These are phyloP conservation scores for Cettia cetti DNA, from an alignment of 2,113 vertebrate species.

Conservation along the genomic window DNA sequence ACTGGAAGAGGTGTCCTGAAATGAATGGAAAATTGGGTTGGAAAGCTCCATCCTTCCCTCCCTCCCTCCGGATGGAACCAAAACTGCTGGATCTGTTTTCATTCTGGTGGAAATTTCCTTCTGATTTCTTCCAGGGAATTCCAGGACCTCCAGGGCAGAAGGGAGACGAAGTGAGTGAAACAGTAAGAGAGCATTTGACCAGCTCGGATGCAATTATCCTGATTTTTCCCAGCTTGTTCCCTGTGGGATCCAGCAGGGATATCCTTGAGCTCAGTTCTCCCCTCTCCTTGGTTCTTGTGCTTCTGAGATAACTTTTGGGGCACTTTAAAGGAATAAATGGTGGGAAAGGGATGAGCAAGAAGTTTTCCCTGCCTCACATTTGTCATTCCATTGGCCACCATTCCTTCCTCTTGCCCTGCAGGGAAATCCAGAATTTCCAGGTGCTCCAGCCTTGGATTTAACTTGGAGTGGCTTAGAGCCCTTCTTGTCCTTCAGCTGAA, in stretches of 20 bases:
- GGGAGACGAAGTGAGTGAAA: slow-evolving; percentile 77
- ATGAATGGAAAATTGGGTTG: background rate
- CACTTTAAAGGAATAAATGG: background rate
- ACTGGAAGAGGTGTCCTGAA: background rate
- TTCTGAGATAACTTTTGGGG: background rate
- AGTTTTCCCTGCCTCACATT: background rate
- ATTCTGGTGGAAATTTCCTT: background rate
- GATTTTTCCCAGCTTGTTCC: background rate
- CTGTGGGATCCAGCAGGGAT: background rate
- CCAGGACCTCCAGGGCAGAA: slow-evolving; percentile 80
- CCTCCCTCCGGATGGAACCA: accelerated
- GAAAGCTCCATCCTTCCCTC: background rate
- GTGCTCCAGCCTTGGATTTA: slow-evolving; percentile 85
- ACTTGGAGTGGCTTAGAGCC: background rate
- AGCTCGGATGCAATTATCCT: background rate
- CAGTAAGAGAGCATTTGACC: background rate
- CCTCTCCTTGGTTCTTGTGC: background rate
- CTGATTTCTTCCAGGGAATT: slow-evolving; percentile 71
- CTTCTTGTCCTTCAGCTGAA: background rate
- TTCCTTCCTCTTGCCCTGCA: background rate
- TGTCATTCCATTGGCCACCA: background rate
- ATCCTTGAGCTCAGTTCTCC: background rate
- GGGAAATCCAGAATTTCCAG: slow-evolving; percentile 79
- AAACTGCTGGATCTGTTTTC: background rate
- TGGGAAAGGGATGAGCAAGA: background rate